These are phyloP conservation scores for Lithophane semibrunnea DNA, from an alignment of 2,888 invertebrate species.

Conservation along the genomic window DNA sequence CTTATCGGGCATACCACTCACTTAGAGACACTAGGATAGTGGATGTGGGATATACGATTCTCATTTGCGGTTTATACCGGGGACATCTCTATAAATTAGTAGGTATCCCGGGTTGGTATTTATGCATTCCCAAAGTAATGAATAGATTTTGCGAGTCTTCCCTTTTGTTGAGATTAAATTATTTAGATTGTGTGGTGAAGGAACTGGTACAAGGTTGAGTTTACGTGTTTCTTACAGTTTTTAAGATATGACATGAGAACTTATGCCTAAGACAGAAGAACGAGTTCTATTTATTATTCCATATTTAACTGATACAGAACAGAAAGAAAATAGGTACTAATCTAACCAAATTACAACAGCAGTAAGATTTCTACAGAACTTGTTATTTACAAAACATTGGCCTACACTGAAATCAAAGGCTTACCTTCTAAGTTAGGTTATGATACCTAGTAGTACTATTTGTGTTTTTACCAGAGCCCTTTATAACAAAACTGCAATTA, in stretches of 20 bases:
- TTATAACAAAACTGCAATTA: no score
- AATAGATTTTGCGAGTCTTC: conserved; percentile 42
- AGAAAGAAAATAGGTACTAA: neutral
- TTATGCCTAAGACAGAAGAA: neutral
- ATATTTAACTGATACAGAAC: neutral
- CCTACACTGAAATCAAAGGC: neutral
- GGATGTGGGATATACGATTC: conserved; percentile 71
- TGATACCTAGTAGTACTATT: no score
- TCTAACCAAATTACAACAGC: neutral
- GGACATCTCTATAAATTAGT: conserved; percentile 65
- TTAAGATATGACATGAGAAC: neutral
- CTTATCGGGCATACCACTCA: conserved; percentile 85
- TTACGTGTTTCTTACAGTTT: neutral
- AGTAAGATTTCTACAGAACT: no score
- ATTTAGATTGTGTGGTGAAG: conserved; percentile 30
- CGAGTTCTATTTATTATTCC: no score
- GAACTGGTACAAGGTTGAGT: conserved; percentile 14
- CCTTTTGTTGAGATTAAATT: conserved; percentile 41
- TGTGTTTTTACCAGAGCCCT: neutral
- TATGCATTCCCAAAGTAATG: conserved; percentile 45
- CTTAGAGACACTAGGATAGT: conserved; percentile 71
- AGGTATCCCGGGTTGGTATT: conserved; percentile 44
- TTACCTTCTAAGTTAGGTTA: neutral
- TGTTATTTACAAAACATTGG: neutral
- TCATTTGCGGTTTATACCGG: conserved; percentile 74